Evolutionary conservation across 2,113 vertebrate species (phyloP), one percentile per base, ranked within the genome.

Genomic region (Clinocottus analis): DNA sequence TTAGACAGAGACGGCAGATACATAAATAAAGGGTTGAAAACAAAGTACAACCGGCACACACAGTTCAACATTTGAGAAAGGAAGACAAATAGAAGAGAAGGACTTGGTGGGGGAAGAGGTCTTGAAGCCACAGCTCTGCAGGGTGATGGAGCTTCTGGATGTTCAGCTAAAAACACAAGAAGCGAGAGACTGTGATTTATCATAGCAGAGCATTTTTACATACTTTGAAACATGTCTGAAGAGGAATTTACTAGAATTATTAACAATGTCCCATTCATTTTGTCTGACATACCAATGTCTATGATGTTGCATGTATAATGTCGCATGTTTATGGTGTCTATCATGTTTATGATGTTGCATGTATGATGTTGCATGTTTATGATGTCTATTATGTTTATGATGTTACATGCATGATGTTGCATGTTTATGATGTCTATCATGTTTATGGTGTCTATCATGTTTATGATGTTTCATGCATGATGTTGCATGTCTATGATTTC

Each of bases 131-230:
- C 64, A 72, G 61, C 25, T 66, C 75, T 85, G 39, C 56, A 69
- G 73, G 70, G 60, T n/a, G 75, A 19, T 75, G 55, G 51, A 72
- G 59, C 79, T 61, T 84, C 91, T 67, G 80, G 87, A 77, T 19
- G 47, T 75, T 92, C 77, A 93, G 84, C 92, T 94, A 87, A 21
- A 84, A 91, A 80, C 17, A 91, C 76, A 84, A 79, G 39, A 83
- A 51, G 25, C 43, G 56, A 43, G 25, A 75, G 43, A 47, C n/a
- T 25, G 13, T 35, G 19, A 58, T 29, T 14, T 17, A 29, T 55
- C 51, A 55, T 5, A 53, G 47, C 19, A 5, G n/a, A 23, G 51
- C 13, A 55, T 56, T 56, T 56, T 25, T 3, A 56, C 47, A 51
- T 51, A 51, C 47, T 51, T 51, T n/a, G 8, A n/a, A 51, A 55